phyloP scores from a whole-genome alignment of 1,140 invertebrate species.

The Nixonia krombeini region DNA sequence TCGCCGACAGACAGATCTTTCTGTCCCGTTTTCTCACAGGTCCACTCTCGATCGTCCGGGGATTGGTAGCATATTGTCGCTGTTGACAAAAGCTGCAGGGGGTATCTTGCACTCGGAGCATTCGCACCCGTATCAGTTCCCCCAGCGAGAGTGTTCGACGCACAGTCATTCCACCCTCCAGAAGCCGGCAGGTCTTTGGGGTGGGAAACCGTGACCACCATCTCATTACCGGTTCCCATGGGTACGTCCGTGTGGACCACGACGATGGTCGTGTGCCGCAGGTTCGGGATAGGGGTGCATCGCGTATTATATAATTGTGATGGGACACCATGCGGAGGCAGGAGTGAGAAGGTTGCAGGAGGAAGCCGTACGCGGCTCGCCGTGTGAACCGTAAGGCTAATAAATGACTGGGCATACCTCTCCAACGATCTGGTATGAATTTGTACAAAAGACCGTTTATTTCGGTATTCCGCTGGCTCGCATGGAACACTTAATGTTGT shows the following conservation, averaged over 20 bases:
- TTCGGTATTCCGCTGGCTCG: neutral
- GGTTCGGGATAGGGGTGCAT: constrained; percentile 58
- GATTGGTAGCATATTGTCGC: constrained; percentile 68
- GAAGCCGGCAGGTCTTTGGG: constrained; percentile 42
- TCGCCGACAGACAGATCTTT: neutral
- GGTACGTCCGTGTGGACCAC: constrained; percentile 48
- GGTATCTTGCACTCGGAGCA: constrained; percentile 43
- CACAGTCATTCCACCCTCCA: constrained; percentile 36
- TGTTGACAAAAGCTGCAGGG: constrained; percentile 69
- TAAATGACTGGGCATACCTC: constrained; percentile 11
- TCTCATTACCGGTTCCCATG: constrained; percentile 72
- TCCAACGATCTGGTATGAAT: neutral
- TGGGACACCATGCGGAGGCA: constrained; percentile 48
- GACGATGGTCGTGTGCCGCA: constrained; percentile 57
- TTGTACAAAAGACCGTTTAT: neutral
- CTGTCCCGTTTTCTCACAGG: constrained; percentile 66
- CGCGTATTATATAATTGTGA: constrained; percentile 69
- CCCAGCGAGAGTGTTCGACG: constrained; percentile 31
- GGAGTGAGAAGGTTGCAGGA: constrained; percentile 16
- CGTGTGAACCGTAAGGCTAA: constrained; percentile 60
- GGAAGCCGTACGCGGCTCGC: constrained; percentile 40
- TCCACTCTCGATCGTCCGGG: constrained; percentile 52
- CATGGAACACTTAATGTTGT: neutral
- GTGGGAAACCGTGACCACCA: constrained; percentile 68
- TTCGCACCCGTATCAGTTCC: constrained; percentile 59